Evolutionary conservation across 53 echinoderm and acorn worm genomes (phyloP).

Genomic region (Hippasteria phrygiana): DNA sequence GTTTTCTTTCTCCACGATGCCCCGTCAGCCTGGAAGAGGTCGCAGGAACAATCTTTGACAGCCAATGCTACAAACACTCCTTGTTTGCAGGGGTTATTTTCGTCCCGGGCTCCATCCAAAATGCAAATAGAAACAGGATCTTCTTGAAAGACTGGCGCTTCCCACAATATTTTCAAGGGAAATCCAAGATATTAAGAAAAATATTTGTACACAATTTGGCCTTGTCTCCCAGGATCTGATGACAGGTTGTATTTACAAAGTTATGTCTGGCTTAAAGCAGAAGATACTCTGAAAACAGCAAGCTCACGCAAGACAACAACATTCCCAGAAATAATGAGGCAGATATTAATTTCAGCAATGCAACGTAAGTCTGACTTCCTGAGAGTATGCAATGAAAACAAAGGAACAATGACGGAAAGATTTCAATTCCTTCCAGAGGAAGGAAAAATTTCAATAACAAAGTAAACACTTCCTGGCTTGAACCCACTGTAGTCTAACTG

Average conservation of each 20-base stretch:
- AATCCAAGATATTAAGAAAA: conserved; percentile 53
- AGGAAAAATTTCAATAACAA: neutral
- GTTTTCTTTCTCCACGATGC: conserved; percentile 59
- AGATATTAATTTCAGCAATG: conserved; percentile 23
- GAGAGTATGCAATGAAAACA: conserved; percentile 48
- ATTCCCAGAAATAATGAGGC: neutral
- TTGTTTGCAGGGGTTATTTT: conserved; percentile 54
- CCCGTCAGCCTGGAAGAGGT: conserved; percentile 40
- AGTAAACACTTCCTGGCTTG: too few species aligned
- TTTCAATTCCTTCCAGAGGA: conserved; percentile 14
- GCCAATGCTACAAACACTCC: conserved; percentile 60
- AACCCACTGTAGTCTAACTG: too few species aligned
- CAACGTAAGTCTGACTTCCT: conserved; percentile 31
- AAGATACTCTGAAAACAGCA: neutral
- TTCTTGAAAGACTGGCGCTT: conserved; percentile 57
- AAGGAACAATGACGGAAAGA: conserved; percentile 13
- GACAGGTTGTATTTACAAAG: conserved; percentile 16
- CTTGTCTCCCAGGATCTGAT: conserved; percentile 28
- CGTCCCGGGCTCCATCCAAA: conserved; percentile 29
- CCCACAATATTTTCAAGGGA: conserved; percentile 63
- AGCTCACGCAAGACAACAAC: neutral
- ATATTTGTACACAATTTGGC: conserved; percentile 56
- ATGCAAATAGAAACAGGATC: conserved; percentile 67
- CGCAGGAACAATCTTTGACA: conserved; percentile 63
- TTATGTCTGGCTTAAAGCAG: neutral